Conservation (phyloP, 2,113 vertebrate species). For the Eurypyga helias region DNA sequence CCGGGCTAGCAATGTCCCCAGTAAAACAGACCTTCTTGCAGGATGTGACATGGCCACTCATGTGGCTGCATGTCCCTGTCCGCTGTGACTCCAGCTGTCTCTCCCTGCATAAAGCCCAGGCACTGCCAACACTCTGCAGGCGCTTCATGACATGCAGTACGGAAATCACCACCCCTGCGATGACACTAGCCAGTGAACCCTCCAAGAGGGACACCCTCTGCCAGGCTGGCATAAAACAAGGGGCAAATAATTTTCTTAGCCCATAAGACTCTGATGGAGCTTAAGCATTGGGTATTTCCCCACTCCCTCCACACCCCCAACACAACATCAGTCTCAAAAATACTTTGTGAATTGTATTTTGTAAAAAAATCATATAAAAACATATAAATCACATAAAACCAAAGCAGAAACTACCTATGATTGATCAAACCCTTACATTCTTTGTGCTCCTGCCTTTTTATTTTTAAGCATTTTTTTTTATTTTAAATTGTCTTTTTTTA, state of each 20-base stretch:
- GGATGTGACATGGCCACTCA: neutral
- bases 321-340: neutral
- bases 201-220: neutral
- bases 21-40: neutral
- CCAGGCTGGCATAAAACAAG: neutral
- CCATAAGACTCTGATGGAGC: neutral
- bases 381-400: neutral
- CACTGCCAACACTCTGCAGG: neutral
- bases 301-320: neutral
- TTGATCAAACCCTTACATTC: neutral
- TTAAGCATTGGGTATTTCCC: rapidly evolving
- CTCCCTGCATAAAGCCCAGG: neutral
- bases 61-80: neutral
- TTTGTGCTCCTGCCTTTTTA: neutral
- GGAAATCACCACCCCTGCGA: neutral
- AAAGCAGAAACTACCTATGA: neutral
- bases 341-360: neutral
- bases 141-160: neutral
- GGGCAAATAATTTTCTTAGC: neutral
- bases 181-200: neutral
- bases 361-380: neutral
- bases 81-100: neutral
- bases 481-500: neutral
- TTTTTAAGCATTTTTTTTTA: neutral
- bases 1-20: neutral